Percentiles rank a stretch among this genome's conserved stretches.
Evolutionary conservation across 2,888 invertebrate species (phyloP).

Genomic region (Isoperla grammatica): DNA sequence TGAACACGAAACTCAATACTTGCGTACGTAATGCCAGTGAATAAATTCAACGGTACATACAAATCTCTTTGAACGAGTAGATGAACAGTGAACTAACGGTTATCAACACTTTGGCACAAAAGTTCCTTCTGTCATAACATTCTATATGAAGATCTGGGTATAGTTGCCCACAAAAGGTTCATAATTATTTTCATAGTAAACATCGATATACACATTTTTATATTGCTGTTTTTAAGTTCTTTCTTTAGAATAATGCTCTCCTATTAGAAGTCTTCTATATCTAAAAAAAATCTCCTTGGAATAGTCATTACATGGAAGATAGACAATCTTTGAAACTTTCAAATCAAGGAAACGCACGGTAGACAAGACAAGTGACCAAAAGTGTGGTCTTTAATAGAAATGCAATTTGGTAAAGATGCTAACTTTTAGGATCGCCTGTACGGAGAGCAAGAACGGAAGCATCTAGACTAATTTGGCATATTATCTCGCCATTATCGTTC

Average conservation of each 20-base stretch:
- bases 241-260: slow-evolving; percentile 15
- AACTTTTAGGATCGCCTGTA: too few species aligned
- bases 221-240: slow-evolving; percentile 17
- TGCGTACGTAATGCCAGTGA: neutral
- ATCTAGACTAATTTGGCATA: too few species aligned
- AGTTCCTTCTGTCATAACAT: neutral
- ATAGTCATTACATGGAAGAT: too few species aligned
- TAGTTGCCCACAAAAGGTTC: neutral
- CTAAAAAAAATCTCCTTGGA: too few species aligned
- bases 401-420: too few species aligned
- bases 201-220: slow-evolving; percentile 18
- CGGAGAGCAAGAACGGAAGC: too few species aligned
- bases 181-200: neutral
- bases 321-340: too few species aligned
- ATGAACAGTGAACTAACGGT: slow-evolving; percentile 23
- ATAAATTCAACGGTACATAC: slow-evolving; percentile 9
- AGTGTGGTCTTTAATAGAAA: too few species aligned
- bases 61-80: neutral
- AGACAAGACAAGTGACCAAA: too few species aligned
- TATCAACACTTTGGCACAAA: slow-evolving; percentile 31
- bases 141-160: neutral
- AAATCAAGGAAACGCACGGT: too few species aligned
- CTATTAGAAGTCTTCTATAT: neutral
- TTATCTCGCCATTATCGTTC: too few species aligned
- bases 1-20: slow-evolving; percentile 19